Base-by-base conservation (phyloP, 2,888 invertebrate species). In the Chironomus riparius region DNA sequence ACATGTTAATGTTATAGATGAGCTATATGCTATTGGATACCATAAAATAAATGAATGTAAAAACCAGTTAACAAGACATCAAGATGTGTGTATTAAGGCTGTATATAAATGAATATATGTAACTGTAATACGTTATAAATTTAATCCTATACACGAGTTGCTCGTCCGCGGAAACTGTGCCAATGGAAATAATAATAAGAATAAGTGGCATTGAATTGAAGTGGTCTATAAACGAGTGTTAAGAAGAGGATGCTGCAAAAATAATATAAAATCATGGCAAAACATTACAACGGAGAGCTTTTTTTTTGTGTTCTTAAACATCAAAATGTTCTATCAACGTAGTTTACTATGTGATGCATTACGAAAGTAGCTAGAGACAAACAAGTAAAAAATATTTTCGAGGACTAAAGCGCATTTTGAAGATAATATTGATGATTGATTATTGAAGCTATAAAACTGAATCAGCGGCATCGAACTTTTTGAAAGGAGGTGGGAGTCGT, bases 41-140 rank as follows among this genome's bases (percentile, higher is more conserved):
- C 38, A 38, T 38, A 38, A 38, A 38, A 70, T 18, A n/a, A 22
- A 47, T 50, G 47, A 21, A 50, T 70, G 50, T 50, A 10, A 21
- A 70, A 70, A 70, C 50, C 18, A 47, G 70, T 70, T 70, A 50
- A 70, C 70, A 70, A 50, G 70, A 15, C 70, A 50, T 70, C 70
- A 47, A 62, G 12, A 62, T 62, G 62, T 68, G 62, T 68, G 28
- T 38, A 38, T 38, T 38, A 38, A 38, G 38, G 38, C 38, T 38
- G 38, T 38, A 38, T 28, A 28, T 28, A 28, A 28, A 28, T 28
- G 28, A 28, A 28, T 28, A 28, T 38, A 38, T 38, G 38, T 38
- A 28, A 28, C 5, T 28, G 38, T 10, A 38, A 38, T 38, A 38
- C 10, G 38, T 38, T 38, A 38, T 38, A 38, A 38, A 38, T 38